phyloP scores from a whole-genome alignment of 2,113 vertebrate species.

The Colistium nudipinnis region DNA sequence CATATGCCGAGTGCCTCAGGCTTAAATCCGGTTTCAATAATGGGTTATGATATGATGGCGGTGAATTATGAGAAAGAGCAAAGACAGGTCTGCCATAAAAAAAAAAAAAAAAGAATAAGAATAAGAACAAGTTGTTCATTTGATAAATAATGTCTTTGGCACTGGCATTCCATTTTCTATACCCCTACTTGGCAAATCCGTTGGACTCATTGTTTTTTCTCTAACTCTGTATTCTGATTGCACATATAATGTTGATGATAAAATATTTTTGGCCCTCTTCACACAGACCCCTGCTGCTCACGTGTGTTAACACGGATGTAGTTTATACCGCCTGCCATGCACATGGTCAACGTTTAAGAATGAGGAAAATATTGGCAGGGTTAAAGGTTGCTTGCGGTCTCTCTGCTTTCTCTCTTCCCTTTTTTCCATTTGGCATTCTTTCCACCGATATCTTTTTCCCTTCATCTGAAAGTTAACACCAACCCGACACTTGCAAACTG shows the following conservation, averaged over 20 bases:
- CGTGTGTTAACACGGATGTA: not conserved
- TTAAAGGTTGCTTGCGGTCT: constrained; percentile 27
- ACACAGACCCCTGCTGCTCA: constrained; percentile 2
- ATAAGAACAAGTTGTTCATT: not conserved
- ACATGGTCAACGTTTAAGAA: not conserved
- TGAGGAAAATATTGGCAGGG: not conserved
- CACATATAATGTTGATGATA: not conserved
- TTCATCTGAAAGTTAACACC: constrained; percentile 13
- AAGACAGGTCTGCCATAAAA: no score
- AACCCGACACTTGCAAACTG: not conserved
- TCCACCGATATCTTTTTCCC: not conserved
- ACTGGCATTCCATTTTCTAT: constrained; percentile 8
- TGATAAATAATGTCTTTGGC: constrained; percentile 22
- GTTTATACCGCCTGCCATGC: constrained; percentile 2
- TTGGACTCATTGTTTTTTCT: constrained; percentile 5
- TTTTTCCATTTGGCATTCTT: constrained; percentile 24
- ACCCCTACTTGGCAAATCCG: constrained; percentile 17
- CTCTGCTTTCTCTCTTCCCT: not conserved
- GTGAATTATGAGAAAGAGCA: not conserved
- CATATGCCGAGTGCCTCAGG: not conserved
- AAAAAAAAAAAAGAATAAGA: no score
- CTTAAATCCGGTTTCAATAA: not conserved
- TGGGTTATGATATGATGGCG: not conserved
- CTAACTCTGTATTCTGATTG: constrained; percentile 26
- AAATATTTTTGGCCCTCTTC: not conserved